phyloP scores from a whole-genome alignment of 2,113 vertebrate species.

The Nesogale talazaci region DNA sequence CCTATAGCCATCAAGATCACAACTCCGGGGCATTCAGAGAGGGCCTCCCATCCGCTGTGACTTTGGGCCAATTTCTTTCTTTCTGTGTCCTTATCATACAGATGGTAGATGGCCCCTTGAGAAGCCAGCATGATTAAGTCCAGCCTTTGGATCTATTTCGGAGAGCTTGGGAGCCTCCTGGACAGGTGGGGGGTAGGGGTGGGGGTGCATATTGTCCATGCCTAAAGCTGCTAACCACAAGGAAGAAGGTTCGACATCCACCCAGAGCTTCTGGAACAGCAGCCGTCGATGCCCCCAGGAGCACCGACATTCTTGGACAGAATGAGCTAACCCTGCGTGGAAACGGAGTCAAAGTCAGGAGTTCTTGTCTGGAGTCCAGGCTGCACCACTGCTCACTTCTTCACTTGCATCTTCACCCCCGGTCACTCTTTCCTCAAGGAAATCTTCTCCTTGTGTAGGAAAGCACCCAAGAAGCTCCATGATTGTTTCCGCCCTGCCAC shows the following conservation, averaged over 20 bases:
- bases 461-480: neutral
- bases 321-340: neutral
- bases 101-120: neutral
- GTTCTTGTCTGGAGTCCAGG: too few species aligned
- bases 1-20: neutral
- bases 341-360: neutral
- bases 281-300: neutral
- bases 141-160: too few species aligned
- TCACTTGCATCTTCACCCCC: neutral
- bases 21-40: neutral
- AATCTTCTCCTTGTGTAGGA: rapidly evolving
- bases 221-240: neutral
- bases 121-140: too few species aligned
- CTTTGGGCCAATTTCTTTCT: neutral
- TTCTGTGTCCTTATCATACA: neutral
- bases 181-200: too few species aligned
- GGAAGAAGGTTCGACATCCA: neutral
- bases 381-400: too few species aligned
- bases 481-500: neutral
- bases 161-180: too few species aligned
- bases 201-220: too few species aligned
- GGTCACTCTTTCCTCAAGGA: neutral
- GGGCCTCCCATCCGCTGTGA: too few species aligned
- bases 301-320: neutral
- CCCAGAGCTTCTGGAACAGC: neutral